Conservation (phyloP, 2,888 invertebrate species). For the Xestia rhomboidea region DNA sequence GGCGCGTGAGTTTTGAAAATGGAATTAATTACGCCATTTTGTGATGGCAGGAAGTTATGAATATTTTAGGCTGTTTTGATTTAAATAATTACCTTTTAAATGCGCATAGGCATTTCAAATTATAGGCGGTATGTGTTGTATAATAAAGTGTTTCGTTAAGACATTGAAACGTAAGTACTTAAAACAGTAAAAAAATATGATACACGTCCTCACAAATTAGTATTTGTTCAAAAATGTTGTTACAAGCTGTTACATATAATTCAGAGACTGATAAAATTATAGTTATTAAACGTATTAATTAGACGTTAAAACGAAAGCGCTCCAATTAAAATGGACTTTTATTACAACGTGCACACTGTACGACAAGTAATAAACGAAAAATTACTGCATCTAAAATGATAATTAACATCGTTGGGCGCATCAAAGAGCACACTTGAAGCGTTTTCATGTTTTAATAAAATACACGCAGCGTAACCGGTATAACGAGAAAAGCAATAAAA, state of each 20-base stretch:
- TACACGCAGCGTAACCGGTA: slow-evolving; percentile 72
- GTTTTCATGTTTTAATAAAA: slow-evolving; percentile 71
- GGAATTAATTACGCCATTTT: slow-evolving; percentile 59
- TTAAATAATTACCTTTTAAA: slow-evolving; percentile 50
- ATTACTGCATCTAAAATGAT: slow-evolving; percentile 80
- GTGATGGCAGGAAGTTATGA: slow-evolving; percentile 52
- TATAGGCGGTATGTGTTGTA: neutral
- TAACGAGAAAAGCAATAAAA: slow-evolving; percentile 76
- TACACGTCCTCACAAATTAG: slow-evolving; percentile 61
- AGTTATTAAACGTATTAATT: slow-evolving; percentile 81
- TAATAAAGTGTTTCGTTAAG: slow-evolving; percentile 14
- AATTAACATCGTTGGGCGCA: slow-evolving; percentile 81
- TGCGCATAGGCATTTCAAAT: slow-evolving; percentile 48
- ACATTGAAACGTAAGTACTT: slow-evolving; percentile 27
- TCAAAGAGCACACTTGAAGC: slow-evolving; percentile 75
- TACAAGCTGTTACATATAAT: slow-evolving; percentile 59
- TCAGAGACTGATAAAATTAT: slow-evolving; percentile 74
- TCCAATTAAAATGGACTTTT: slow-evolving; percentile 85
- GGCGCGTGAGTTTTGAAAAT: slow-evolving; percentile 55
- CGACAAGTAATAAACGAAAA: slow-evolving; percentile 83
- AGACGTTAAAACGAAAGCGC: slow-evolving; percentile 80
- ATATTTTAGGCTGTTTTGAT: slow-evolving; percentile 39
- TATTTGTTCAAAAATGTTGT: slow-evolving; percentile 67
- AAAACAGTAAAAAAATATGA: slow-evolving; percentile 51
- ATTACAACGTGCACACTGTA: slow-evolving; percentile 75